Base-by-base conservation (phyloP, 2,888 invertebrate species). In the Cotesia congregata region DNA sequence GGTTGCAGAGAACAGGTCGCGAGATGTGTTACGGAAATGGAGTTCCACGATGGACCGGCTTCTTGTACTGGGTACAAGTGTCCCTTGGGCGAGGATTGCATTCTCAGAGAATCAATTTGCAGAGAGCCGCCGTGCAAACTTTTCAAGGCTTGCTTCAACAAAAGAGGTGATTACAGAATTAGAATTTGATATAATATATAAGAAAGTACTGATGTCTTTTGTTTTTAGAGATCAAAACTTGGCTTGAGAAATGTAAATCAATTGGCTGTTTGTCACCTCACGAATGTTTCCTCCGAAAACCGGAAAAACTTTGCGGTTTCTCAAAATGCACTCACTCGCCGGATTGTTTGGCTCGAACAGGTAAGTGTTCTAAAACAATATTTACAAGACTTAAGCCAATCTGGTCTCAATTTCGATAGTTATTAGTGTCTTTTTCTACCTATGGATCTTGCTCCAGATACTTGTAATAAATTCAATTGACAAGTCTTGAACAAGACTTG, bases 271-370 rank as follows among this genome's bases (percentile, higher is more conserved):
- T 80, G 1, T 88, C 88, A 0, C 83, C 86, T 67, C 79, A 83
- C 64, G 85, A 88, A 38, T 88, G 88, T 70, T 88, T 88, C 17
- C 73, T 88, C 5, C 81, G 88, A 41, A 83, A 77, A 78, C 83
- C 86, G 0, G 72, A 74, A 1, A 67, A 76, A 0, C 76, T 80
- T 59, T 88, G 88, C 68, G 15, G n/a, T 0, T 39, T 64, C 5
- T 61, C 81, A 5, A 67, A 76, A 7, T 87, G 88, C 62, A 81
- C 78, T 15, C 84, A 86, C 60, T 80, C 80, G 1, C 83, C 87
- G 5, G 86, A 87, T 71, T 88, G 88, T 62, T 74, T 79, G 3
- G 69, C 79, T 1, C 81, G 74, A 9, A 75, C 39, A 61, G 84
- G 85, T 86, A 77, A 7, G 61, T 70, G 9, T 17, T 17, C 17